Conservation (phyloP, 2,797 vertebrate genomes). For the Jordanella pulchra region DNA sequence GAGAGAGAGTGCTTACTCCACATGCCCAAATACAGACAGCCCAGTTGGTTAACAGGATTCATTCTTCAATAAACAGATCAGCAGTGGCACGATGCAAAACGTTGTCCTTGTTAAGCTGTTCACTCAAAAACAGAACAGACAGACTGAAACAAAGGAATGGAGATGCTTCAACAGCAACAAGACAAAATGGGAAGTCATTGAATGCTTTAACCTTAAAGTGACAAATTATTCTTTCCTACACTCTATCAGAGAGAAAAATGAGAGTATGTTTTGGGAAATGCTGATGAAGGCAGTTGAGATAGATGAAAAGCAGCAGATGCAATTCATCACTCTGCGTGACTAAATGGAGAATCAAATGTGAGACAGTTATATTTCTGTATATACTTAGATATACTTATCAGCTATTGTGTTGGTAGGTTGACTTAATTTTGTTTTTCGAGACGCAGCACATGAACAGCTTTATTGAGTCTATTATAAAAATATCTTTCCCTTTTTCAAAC, state of each 20-base stretch:
- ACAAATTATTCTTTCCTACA: slow-evolving; percentile 58
- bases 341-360: slow-evolving; percentile 47
- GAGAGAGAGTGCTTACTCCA: slow-evolving; percentile 14
- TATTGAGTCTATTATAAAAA: background rate
- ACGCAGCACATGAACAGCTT: background rate
- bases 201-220: slow-evolving; percentile 49
- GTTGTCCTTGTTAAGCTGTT: slow-evolving; percentile 16
- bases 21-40: slow-evolving; percentile 8
- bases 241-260: slow-evolving; percentile 69
- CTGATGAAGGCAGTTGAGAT: slow-evolving; percentile 66
- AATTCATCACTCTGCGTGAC: slow-evolving; percentile 62
- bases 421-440: slow-evolving; percentile 3
- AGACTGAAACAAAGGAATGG: slow-evolving; percentile 25
- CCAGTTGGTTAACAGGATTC: background rate
- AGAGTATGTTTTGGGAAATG: slow-evolving; percentile 53
- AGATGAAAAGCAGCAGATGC: slow-evolving; percentile 57
- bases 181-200: slow-evolving; percentile 31
- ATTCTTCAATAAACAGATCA: background rate
- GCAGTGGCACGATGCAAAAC: slow-evolving; percentile 28
- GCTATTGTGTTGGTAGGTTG: slow-evolving; percentile 17
- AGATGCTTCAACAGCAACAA: slow-evolving; percentile 30
- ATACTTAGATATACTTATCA: slow-evolving; percentile 1
- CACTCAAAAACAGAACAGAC: slow-evolving; percentile 18
- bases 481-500: slow-evolving; percentile 5
- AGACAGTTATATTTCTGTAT: slow-evolving; percentile 16